These are phyloP conservation scores for Meles meles DNA, from an alignment of 2,113 vertebrate species.

Conservation along the genomic window DNA sequence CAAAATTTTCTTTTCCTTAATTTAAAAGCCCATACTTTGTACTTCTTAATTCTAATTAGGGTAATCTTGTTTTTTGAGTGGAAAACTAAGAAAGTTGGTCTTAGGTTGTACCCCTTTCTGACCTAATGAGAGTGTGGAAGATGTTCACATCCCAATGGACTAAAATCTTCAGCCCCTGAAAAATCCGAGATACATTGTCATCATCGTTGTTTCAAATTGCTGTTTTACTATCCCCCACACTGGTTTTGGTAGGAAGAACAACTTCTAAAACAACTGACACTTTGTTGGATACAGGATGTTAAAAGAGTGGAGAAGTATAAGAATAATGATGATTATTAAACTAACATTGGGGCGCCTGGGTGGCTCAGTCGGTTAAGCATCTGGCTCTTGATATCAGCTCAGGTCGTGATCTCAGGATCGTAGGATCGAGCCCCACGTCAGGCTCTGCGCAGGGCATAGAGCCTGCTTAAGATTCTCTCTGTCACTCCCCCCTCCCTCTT, in stretches of 20 bases:
- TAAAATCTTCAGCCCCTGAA: background rate
- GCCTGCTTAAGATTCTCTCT: background rate
- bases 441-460: background rate
- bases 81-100: background rate
- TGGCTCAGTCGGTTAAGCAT: background rate
- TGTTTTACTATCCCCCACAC: background rate
- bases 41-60: background rate
- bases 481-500: background rate
- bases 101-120: background rate
- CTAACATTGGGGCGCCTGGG: background rate
- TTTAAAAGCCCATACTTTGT: background rate
- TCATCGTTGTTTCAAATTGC: background rate
- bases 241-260: background rate
- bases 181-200: background rate
- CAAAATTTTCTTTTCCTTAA: background rate
- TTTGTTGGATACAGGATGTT: background rate
- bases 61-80: background rate
- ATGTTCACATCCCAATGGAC: background rate
- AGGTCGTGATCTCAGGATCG: background rate
- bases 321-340: background rate
- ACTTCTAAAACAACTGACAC: background rate
- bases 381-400: background rate
- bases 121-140: background rate
- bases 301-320: background rate
- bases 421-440: background rate